Evolutionary conservation across 1,140 invertebrate genomes (phyloP), one percentile per base, ranked within the genome.

Genomic region (Zaprionus ornatus): DNA sequence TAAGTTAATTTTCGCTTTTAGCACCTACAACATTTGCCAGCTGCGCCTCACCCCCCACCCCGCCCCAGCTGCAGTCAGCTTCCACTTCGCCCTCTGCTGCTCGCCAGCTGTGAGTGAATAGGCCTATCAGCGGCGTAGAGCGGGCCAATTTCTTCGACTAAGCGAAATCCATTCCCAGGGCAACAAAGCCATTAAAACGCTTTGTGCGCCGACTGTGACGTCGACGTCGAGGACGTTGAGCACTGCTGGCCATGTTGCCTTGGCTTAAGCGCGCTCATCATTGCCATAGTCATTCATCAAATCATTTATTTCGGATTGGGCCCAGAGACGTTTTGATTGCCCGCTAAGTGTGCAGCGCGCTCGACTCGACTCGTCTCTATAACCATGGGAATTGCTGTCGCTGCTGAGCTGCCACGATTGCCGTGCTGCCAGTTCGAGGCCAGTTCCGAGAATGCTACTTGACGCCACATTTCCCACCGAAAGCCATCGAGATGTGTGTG

Each of bases 1-100:
- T 90, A 90, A 90, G 86, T 90, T 90, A 79, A 90, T 90, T 90
- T 90, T 80, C 79, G 70, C 70, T 56, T 45, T 72, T 81, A 70
- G 71, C 75, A 74, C 66, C 59, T 37, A 80, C 45, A 13, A 13
- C 45, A 50, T 50, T 50, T 23, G 45, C 45, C 60, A n/a, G 27
- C 40, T 57, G 35, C 19, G 35, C 23, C 17, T 27, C 12, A 56
- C 10, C 21, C 7, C 52, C 19, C 5, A 1, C 12, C 52, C 2
- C 21, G 4, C n/a, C 9, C 25, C 25, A 45, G 40, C 40, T 45
- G 40, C 40, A 45, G n/a, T 7, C n/a, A n/a, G n/a, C n/a, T n/a
- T 6, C n/a, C 12, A 6, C 40, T 7, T 17, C n/a, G 2, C 7
- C 40, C 15, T 12, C 35, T 37, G 9, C 15, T 17, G 15, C 7